phyloP scores from a whole-genome alignment of 2,888 invertebrate genomes.

The Dinocampus coccinellae region DNA sequence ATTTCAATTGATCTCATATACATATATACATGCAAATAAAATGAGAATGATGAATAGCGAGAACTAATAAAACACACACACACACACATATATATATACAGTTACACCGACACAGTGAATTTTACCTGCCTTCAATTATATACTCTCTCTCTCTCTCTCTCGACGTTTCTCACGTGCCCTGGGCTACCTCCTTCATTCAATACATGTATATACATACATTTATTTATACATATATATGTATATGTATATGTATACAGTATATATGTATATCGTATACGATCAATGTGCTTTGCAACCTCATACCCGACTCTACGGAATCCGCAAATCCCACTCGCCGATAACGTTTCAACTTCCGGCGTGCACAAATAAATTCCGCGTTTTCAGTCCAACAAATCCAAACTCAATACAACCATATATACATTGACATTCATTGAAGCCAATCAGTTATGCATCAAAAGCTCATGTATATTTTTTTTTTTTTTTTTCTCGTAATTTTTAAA shows the following conservation, averaged over 20 bases:
- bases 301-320: conserved; percentile 47
- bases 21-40: conserved; percentile 1
- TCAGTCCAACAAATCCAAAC: conserved; percentile 24
- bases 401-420: neutral
- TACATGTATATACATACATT: too few relatives aligned
- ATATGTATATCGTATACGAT: conserved; percentile 43
- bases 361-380: conserved; percentile 21
- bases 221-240: too few relatives aligned
- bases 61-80: neutral
- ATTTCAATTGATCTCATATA: neutral
- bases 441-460: conserved; percentile 7
- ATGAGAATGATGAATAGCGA: neutral
- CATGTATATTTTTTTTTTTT: neutral
- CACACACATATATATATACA: neutral
- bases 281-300: conserved; percentile 62
- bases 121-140: neutral
- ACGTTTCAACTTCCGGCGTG: conserved; percentile 40
- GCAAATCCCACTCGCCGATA: conserved; percentile 37
- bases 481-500: neutral
- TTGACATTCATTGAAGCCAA: neutral
- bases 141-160: too few relatives aligned
- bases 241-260: too few relatives aligned
- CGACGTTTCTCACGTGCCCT: neutral
- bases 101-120: too few relatives aligned
- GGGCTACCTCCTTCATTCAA: neutral